These are phyloP conservation scores for Sebastes trivittatus DNA, from an alignment of 2,797 vertebrate genomes.

Conservation along the genomic window DNA sequence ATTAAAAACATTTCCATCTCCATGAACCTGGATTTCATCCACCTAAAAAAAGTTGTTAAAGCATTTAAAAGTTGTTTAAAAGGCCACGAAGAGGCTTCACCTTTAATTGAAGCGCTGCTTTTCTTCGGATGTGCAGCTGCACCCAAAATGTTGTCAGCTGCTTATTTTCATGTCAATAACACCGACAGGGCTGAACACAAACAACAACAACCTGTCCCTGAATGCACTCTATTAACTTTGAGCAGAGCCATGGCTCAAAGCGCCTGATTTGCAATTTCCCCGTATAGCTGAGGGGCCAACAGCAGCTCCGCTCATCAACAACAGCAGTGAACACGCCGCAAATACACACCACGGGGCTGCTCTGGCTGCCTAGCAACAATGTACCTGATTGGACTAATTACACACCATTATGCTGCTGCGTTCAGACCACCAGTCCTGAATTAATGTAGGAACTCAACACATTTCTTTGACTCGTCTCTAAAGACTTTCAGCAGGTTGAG, in stretches of 20 bases:
- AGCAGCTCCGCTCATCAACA: slow-evolving; percentile 27
- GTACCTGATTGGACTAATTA: slow-evolving; percentile 52
- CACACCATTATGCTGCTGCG: slow-evolving; percentile 14
- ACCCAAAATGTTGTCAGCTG: slow-evolving; percentile 1
- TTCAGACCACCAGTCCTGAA: slow-evolving; percentile 28
- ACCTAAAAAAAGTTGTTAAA: neutral
- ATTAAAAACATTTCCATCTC: neutral
- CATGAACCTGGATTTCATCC: neutral
- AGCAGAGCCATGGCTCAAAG: slow-evolving; percentile 49
- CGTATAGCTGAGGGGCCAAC: slow-evolving; percentile 31
- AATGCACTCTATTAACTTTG: slow-evolving; percentile 43
- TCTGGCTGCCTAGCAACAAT: slow-evolving; percentile 45
- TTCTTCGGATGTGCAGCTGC: neutral
- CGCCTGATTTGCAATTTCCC: slow-evolving; percentile 41
- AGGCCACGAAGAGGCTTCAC: neutral
- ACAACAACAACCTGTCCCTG: slow-evolving; percentile 51
- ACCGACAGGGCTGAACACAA: slow-evolving; percentile 15
- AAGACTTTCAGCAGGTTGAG: neutral
- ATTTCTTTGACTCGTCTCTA: neutral
- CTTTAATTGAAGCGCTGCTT: neutral
- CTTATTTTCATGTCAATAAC: slow-evolving; percentile 41
- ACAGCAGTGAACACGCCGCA: neutral
- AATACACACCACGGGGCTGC: slow-evolving; percentile 18
- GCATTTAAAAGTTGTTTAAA: neutral
- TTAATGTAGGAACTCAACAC: slow-evolving; percentile 6